Conservation (phyloP, 2,797 vertebrate genomes). For the Cossypha caffra region DNA sequence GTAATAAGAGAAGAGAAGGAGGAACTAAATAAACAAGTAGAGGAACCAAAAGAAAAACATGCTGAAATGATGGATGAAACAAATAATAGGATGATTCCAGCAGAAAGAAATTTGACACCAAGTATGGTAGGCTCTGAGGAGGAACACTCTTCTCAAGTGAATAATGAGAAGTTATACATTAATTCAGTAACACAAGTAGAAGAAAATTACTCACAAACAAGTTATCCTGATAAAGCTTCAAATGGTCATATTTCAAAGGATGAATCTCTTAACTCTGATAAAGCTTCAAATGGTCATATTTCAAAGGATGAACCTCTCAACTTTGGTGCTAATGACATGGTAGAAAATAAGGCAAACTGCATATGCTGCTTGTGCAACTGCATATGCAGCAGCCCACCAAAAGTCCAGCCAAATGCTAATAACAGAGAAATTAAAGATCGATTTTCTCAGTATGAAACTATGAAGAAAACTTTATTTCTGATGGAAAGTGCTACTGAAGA, state of each 20-base stretch:
- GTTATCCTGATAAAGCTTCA: not conserved
- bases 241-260: not conserved
- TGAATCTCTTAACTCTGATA: not conserved
- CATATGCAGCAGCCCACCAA: not conserved
- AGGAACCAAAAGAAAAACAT: not conserved
- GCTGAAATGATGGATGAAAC: not conserved
- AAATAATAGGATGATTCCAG: not conserved
- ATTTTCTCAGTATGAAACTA: not conserved
- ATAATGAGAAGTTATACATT: not conserved
- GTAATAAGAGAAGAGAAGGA: not conserved
- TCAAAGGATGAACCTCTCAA: not conserved
- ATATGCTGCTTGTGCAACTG: not conserved
- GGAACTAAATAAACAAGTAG: not conserved
- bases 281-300: not conserved
- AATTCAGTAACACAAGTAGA: not conserved
- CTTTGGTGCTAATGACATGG: not conserved
- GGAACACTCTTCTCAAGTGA: not conserved
- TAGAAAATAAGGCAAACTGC: not conserved
- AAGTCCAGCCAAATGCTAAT: not conserved
- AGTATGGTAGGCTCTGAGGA: not conserved
- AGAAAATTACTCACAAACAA: conserved; percentile 5
- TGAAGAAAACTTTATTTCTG: not conserved
- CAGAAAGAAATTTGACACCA: not conserved
- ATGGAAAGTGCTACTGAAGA: not conserved
- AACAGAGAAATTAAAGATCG: not conserved